Percentiles rank a stretch among this genome's conserved stretches.
Conservation (phyloP, 2,888 invertebrate genomes). For the Tachina grossa region DNA sequence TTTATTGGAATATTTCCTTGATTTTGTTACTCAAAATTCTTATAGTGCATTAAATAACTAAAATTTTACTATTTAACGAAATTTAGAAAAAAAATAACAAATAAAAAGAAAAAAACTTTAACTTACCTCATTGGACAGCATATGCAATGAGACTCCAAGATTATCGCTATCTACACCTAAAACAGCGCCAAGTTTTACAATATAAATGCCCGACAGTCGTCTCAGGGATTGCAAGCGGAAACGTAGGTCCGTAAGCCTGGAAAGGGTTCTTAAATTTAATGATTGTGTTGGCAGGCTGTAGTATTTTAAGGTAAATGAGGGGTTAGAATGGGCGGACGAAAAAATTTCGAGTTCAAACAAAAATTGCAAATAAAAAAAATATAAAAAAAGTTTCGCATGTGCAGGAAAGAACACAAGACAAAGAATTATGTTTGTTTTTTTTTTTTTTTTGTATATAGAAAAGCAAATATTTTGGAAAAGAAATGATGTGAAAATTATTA, state of each 20-base stretch:
- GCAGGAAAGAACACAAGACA: slow-evolving; percentile 44
- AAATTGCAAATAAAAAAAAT: slow-evolving; percentile 75
- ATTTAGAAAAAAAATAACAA: neutral
- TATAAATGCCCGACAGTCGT: slow-evolving; percentile 91
- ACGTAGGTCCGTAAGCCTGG: slow-evolving; percentile 89
- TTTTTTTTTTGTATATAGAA: slow-evolving; percentile 4
- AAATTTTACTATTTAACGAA: slow-evolving; percentile 3
- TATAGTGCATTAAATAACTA: slow-evolving; percentile 40
- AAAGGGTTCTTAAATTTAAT: slow-evolving; percentile 82
- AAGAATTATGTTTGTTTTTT: neutral
- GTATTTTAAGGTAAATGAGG: slow-evolving; percentile 75
- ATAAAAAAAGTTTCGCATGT: slow-evolving; percentile 70
- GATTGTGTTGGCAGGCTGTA: slow-evolving; percentile 65
- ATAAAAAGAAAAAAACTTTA: slow-evolving; percentile 8
- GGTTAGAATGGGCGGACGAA: slow-evolving; percentile 82
- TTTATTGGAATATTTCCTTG: neutral
- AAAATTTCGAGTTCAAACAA: slow-evolving; percentile 80
- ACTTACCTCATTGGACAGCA: slow-evolving; percentile 85
- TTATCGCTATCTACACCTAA: slow-evolving; percentile 88
- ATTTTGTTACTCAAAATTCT: neutral
- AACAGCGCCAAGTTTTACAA: slow-evolving; percentile 90
- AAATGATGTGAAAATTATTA: slow-evolving; percentile 1
- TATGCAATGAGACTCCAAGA: slow-evolving; percentile 83
- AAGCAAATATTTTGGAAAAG: slow-evolving; percentile 42
- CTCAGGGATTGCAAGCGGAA: slow-evolving; percentile 91